Percentiles rank a stretch among this genome's conserved stretches.
Conservation (phyloP, 2,113 vertebrate genomes). For the Psophia crepitans region DNA sequence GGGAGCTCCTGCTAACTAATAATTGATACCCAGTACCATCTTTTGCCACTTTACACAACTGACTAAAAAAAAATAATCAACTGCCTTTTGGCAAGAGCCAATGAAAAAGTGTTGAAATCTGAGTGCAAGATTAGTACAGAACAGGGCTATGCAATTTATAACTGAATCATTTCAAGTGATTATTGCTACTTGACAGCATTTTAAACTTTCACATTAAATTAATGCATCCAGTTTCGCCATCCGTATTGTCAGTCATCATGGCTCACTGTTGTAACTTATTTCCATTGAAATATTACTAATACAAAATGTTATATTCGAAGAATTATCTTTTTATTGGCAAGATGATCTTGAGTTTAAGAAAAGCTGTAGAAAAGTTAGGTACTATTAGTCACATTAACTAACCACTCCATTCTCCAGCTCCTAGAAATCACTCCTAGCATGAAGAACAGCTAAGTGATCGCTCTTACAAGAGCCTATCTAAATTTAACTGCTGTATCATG, state of each 20-base stretch:
- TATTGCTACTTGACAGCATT: not conserved
- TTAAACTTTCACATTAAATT: not conserved
- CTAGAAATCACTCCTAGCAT: not conserved
- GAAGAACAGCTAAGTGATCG: not conserved
- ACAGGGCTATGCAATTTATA: not conserved
- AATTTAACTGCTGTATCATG: slow-evolving; percentile 32
- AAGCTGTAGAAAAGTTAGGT: not conserved
- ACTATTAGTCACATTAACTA: not conserved
- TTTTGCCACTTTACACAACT: not conserved
- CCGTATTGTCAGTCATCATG: not conserved
- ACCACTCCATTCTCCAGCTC: not conserved
- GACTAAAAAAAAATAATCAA: not conserved
- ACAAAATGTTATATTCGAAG: not conserved
- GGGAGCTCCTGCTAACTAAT: not conserved
- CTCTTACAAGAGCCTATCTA: not conserved
- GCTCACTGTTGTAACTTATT: not conserved
- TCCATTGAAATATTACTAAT: not conserved
- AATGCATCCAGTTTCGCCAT: not conserved
- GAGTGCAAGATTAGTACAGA: not conserved
- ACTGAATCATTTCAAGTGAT: not conserved
- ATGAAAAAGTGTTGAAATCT: not conserved
- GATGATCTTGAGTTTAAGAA: not conserved
- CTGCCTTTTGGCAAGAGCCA: not conserved
- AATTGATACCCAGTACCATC: not conserved
- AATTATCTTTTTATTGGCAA: not conserved